Conservation (phyloP, 2,888 invertebrate species). For the Diarsia rubi region DNA sequence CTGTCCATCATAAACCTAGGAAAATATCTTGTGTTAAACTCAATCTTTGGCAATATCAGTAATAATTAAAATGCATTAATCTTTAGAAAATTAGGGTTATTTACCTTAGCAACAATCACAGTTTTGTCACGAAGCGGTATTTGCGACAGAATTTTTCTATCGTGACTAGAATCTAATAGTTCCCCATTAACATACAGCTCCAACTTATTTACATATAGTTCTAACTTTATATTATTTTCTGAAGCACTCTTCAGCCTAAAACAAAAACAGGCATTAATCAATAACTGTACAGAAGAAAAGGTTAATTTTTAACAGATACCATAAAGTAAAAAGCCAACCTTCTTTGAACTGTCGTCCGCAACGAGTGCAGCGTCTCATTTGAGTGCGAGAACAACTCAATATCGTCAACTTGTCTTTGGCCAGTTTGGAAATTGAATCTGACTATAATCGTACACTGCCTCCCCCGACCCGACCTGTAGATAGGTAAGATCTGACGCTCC, state of each 20-base stretch:
- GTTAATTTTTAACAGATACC: neutral
- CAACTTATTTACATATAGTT: constrained; percentile 97
- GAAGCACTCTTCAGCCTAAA: constrained; percentile 87
- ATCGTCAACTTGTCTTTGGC: constrained; percentile 97
- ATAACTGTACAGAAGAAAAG: neutral
- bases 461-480: constrained; percentile 97
- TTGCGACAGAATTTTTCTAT: constrained; percentile 96
- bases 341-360: constrained; percentile 94
- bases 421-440: constrained; percentile 94
- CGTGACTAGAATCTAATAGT: constrained; percentile 96
- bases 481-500: constrained; percentile 96
- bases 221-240: constrained; percentile 94
- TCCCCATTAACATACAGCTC: constrained; percentile 98
- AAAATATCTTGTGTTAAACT: neutral
- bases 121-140: constrained; percentile 97
- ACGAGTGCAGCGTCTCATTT: constrained; percentile 97
- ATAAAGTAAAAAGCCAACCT: constrained; percentile 79
- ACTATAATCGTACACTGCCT: constrained; percentile 97
- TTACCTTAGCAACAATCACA: constrained; percentile 91
- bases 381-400: constrained; percentile 98
- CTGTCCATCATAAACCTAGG: constrained; percentile 87
- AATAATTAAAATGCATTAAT: neutral
- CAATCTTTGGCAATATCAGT: neutral
- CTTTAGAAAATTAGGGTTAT: neutral
- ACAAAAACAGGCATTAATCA: constrained; percentile 49